Conservation (phyloP, 2,888 invertebrate genomes). For the Idaea dimidiata region DNA sequence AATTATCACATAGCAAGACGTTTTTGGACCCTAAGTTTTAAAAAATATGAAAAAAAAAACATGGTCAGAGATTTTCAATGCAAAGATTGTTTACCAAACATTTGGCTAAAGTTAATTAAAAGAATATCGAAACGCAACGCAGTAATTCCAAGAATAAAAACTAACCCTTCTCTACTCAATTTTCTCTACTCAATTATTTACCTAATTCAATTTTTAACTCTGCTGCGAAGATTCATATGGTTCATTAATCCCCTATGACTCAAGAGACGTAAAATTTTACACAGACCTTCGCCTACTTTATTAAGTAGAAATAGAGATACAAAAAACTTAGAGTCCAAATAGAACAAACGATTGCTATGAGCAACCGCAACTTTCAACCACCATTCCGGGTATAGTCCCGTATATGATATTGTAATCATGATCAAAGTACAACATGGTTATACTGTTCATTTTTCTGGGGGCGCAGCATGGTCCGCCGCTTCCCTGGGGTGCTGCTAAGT, state of each 20-base stretch:
- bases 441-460: constrained; percentile 92
- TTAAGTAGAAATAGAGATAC: constrained; percentile 1
- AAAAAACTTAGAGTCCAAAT: constrained; percentile 45
- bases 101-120: background rate
- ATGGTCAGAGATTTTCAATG: constrained; percentile 2
- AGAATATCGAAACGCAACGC: background rate
- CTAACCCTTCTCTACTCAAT: background rate
- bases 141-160: background rate
- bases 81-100: constrained; percentile 2
- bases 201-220: background rate
- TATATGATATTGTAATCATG: constrained; percentile 92
- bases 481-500: constrained; percentile 87
- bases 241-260: background rate
- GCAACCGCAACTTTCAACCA: constrained; percentile 96
- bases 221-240: background rate
- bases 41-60: constrained; percentile 12
- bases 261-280: constrained; percentile 5
- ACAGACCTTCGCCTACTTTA: background rate
- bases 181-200: too few relatives aligned
- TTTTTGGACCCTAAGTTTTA: constrained; percentile 43
- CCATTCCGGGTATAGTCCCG: constrained; percentile 95
- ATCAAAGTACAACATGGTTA: constrained; percentile 96
- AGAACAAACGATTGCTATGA: constrained; percentile 79
- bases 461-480: constrained; percentile 95
- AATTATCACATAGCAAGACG: constrained; percentile 71